Evolutionary conservation across 1,140 invertebrate genomes (phyloP).

Genomic region (Acromyrmex heyeri): DNA sequence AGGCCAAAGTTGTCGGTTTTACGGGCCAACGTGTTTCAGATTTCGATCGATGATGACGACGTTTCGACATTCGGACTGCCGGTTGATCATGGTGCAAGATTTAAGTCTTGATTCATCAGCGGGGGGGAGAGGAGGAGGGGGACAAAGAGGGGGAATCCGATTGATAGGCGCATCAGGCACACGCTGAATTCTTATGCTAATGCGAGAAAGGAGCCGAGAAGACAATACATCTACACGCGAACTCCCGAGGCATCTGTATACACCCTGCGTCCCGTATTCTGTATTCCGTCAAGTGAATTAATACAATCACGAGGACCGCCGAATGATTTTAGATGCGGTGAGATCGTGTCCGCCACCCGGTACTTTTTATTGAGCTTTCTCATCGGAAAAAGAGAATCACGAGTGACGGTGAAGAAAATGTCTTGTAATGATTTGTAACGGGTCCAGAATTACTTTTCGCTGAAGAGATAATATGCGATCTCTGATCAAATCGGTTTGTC

Average conservation of each 20-base stretch:
- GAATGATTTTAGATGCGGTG: conserved; percentile 83
- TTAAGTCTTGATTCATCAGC: conserved; percentile 82
- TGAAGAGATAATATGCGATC: not conserved
- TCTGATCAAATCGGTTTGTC: not conserved
- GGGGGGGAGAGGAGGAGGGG: conserved; percentile 12
- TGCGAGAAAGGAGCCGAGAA: conserved; percentile 85
- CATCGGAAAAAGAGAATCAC: conserved; percentile 60
- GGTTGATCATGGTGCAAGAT: conserved; percentile 81
- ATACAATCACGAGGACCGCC: conserved; percentile 81
- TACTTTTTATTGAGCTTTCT: conserved; percentile 73
- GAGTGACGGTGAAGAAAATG: not conserved
- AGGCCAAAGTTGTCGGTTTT: conserved; percentile 33
- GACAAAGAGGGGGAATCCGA: conserved; percentile 44
- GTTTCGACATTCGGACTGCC: conserved; percentile 74
- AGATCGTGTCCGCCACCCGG: conserved; percentile 81
- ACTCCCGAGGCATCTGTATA: conserved; percentile 75
- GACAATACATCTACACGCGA: conserved; percentile 83
- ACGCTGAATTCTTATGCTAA: conserved; percentile 85
- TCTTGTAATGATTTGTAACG: not conserved
- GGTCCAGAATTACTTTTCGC: conserved; percentile 25
- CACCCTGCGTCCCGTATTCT: conserved; percentile 79
- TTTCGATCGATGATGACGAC: conserved; percentile 79
- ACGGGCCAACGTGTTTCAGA: conserved; percentile 58
- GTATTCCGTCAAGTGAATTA: conserved; percentile 81
- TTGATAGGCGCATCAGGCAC: conserved; percentile 82